These are phyloP conservation scores for Sardina pilchardus DNA, from an alignment of 2,113 vertebrate genomes.

Conservation along the genomic window DNA sequence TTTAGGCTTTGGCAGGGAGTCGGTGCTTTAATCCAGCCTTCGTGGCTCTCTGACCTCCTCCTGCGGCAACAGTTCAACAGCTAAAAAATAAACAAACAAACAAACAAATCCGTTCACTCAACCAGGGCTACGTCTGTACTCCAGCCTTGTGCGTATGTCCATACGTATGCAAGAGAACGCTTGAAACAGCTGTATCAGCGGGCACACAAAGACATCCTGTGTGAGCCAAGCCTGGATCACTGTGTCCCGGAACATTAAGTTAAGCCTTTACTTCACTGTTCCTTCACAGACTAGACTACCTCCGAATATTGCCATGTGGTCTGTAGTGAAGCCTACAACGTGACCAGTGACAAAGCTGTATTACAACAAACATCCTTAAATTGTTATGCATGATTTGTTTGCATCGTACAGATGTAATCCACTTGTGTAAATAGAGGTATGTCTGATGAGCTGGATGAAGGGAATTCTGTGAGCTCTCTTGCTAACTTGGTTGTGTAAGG, in stretches of 20 bases:
- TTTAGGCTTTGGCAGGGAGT: neutral
- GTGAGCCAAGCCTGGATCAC: neutral
- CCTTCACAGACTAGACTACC: neutral
- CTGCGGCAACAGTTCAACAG: neutral
- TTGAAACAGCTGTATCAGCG: neutral
- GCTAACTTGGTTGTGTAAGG: slow-evolving; percentile 1
- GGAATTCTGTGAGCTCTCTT: neutral
- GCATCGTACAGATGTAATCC: neutral
- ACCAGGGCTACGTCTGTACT: neutral
- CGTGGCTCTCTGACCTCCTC: neutral
- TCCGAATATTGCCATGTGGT: neutral
- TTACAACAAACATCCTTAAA: neutral
- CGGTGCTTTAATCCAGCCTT: neutral
- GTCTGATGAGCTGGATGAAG: neutral
- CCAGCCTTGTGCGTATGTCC: neutral
- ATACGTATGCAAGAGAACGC: neutral
- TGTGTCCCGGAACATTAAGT: slow-evolving; percentile 14
- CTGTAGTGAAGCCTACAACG: neutral
- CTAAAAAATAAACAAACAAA: neutral
- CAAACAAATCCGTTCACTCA: neutral
- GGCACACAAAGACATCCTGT: slow-evolving; percentile 13
- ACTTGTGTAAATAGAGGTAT: neutral
- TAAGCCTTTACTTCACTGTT: neutral
- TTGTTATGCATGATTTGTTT: neutral
- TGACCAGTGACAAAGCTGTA: neutral